Percentiles rank a stretch among this genome's conserved stretches.
Evolutionary conservation across 2,113 vertebrate genomes (phyloP).

Genomic region (Gnathonemus echidnorhynchus): DNA sequence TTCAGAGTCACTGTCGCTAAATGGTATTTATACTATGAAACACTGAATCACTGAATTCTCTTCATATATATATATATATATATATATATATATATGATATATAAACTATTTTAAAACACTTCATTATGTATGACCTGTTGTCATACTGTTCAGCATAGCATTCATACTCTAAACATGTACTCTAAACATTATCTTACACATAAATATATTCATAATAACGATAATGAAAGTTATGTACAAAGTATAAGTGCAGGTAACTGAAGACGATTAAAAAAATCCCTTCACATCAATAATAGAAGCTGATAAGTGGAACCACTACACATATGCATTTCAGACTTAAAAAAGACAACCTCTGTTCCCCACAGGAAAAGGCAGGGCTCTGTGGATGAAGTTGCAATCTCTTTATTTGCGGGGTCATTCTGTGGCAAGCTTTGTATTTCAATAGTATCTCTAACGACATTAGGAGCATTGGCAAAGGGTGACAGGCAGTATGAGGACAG

Average conservation of each 20-base stretch:
- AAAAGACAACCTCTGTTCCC: neutral
- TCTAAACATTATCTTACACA: neutral
- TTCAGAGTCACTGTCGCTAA: neutral
- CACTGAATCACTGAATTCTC: neutral
- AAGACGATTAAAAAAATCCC: neutral
- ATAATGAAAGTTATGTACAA: neutral
- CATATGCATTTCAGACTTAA: neutral
- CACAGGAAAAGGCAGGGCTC: constrained; percentile 3
- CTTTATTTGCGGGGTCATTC: constrained; percentile 38
- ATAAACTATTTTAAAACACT: neutral
- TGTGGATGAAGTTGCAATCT: constrained; percentile 21
- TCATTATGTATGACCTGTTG: neutral
- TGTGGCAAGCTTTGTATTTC: constrained; percentile 28
- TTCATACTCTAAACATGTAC: neutral
- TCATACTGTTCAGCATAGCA: neutral
- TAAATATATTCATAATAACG: neutral
- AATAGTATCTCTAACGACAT: constrained; percentile 29
- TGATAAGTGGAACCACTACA: neutral
- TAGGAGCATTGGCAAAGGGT: neutral
- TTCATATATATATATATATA: no score
- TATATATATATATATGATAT: no score
- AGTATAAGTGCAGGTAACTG: neutral
- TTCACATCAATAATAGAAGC: neutral
- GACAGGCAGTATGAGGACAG: neutral
- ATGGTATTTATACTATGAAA: neutral